Evolutionary conservation across 2,888 invertebrate genomes (phyloP), one percentile per base, ranked within the genome.

Genomic region (Hypercompe scribonia): DNA sequence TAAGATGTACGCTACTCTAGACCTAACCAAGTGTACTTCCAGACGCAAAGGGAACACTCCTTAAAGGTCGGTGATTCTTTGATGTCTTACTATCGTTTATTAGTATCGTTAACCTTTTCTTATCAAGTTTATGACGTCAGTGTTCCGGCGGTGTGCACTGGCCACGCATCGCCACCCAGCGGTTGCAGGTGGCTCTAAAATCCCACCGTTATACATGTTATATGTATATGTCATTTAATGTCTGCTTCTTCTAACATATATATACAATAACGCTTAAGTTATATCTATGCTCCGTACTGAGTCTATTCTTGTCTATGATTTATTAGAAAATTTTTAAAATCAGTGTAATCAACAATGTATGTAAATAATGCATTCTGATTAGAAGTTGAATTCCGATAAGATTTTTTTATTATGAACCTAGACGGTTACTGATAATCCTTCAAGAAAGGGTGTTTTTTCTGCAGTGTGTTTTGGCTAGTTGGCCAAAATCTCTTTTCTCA

Each of bases 81-180:
- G 82, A 67, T 73, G 69, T 34, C 64, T 65, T 65, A 68, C 31
- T 65, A 76, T 76, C 68, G 76, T 82, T 84, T 78, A 77, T 80
- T 84, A 65, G 84, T 82, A 80, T 78, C 74, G 76, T 82, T 84
- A 76, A 82, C 80, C 83, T 84, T 80, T 78, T 66, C 67, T 76
- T 83, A 83, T 84, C 84, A 82, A 42, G 73, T 80, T 79, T 75
- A 78, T 84, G 84, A 82, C 77, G 81, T 82, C 80, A 78, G 69
- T 58, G 80, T 82, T 84, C 84, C 80, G 80, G 74, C 77, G 71
- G 61, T 21, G 31, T 67, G 64, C 72, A 70, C 70, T 71, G 68
- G 71, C 42, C 68, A 68, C 69, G 71, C 74, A 71, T 71, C 74
- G 74, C 31, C 70, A 68, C 70, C 50, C 65, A 54, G 64, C 66